Percentiles rank a stretch among this genome's conserved stretches.
phyloP scores from a whole-genome alignment of 2,797 vertebrate species.

The Rhinoraja longicauda region DNA sequence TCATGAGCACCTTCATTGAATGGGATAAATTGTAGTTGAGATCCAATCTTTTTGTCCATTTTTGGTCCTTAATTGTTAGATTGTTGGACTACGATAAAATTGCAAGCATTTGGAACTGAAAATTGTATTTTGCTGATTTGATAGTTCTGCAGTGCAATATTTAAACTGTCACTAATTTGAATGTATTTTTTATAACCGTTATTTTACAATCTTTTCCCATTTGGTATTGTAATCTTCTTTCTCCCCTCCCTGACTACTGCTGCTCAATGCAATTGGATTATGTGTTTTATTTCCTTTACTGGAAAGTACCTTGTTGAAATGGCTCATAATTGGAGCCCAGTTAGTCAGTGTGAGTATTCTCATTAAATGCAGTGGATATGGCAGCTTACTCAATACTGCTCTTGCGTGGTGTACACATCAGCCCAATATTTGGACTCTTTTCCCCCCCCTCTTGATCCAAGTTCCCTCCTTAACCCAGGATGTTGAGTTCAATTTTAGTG shows the following conservation, averaged over 20 bases:
- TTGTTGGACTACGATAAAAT: background rate
- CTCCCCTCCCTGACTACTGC: background rate
- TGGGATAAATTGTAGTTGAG: slow-evolving; percentile 19
- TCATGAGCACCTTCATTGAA: background rate
- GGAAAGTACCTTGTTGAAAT: background rate
- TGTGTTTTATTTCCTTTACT: background rate
- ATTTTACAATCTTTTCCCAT: background rate
- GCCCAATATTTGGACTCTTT: background rate
- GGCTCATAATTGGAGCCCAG: background rate
- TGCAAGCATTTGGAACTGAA: background rate
- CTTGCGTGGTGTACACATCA: background rate
- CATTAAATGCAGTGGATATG: background rate
- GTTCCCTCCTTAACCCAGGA: background rate
- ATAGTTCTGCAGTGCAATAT: slow-evolving; percentile 17
- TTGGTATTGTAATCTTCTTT: background rate
- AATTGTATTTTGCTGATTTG: background rate
- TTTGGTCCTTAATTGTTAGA: background rate
- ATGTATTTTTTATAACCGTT: background rate
- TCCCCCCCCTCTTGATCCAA: background rate
- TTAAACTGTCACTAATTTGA: background rate
- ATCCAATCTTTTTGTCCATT: background rate
- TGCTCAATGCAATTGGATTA: background rate
- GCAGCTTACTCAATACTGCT: background rate
- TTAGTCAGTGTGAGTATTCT: background rate
- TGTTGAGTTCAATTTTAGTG: background rate